These are phyloP conservation scores for Microcebus murinus DNA, from an alignment of 2,113 vertebrate genomes.

Conservation along the genomic window DNA sequence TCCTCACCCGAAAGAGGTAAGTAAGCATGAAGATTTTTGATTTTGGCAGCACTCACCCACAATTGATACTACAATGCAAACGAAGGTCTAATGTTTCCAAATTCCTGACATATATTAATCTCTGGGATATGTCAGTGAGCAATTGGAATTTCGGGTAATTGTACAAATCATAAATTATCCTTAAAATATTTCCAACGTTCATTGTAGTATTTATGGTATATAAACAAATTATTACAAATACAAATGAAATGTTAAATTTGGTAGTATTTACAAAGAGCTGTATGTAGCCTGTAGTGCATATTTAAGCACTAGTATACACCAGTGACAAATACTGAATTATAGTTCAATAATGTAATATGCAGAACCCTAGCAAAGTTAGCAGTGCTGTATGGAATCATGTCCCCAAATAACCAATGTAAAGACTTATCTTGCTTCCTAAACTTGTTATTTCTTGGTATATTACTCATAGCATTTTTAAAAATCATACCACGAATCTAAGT, in stretches of 20 bases:
- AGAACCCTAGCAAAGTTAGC: neutral
- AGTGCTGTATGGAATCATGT: neutral
- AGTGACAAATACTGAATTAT: neutral
- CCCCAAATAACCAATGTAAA: neutral
- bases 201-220: neutral
- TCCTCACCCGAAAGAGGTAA: neutral
- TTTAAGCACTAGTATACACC: neutral
- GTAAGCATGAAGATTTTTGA: neutral
- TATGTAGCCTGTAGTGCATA: neutral
- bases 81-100: neutral
- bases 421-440: slow-evolving; percentile 7
- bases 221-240: neutral
- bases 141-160: neutral
- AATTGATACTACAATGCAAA: neutral
- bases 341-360: neutral
- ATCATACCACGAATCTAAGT: neutral
- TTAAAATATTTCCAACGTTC: slow-evolving; percentile 29
- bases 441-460: neutral
- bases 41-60: neutral
- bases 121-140: neutral
- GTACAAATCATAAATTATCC: neutral
- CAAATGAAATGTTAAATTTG: neutral
- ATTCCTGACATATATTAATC: neutral
- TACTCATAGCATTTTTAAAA: neutral
- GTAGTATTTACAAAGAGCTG: neutral